Percentiles rank a stretch among this genome's conserved stretches.
phyloP scores from a whole-genome alignment of 1,140 invertebrate genomes.

The Calosoma granatense region DNA sequence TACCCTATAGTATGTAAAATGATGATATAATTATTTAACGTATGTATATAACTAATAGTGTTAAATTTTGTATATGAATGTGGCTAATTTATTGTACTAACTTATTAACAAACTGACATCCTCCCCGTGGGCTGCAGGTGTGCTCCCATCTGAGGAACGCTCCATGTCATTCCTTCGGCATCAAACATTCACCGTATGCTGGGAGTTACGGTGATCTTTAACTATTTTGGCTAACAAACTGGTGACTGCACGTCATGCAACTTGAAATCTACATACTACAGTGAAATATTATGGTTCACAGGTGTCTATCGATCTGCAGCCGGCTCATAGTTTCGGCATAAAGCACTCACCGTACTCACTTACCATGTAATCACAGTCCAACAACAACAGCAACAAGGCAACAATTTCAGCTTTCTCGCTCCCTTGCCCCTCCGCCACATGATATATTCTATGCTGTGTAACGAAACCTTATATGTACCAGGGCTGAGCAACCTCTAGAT shows the following conservation, averaged over 20 bases:
- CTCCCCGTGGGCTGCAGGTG: conserved; percentile 24
- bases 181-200: conserved; percentile 56
- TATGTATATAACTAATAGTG: no score
- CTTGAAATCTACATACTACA: neutral
- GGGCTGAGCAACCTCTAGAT: no score
- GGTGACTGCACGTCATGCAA: conserved; percentile 6
- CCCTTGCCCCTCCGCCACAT: no score
- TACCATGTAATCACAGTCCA: neutral
- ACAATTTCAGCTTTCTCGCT: neutral
- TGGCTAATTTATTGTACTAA: no score
- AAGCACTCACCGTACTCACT: conserved; percentile 60
- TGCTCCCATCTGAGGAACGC: conserved; percentile 34
- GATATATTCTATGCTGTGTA: no score
- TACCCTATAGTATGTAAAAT: no score
- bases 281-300: conserved; percentile 28
- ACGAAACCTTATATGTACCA: no score
- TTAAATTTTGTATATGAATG: no score
- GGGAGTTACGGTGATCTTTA: conserved; percentile 21
- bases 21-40: no score
- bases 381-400: neutral
- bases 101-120: no score
- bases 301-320: conserved; percentile 45
- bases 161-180: conserved; percentile 55
- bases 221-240: conserved; percentile 9
- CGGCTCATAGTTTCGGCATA: conserved; percentile 74